Base-by-base conservation (phyloP, 1,140 invertebrate genomes). In the Zaprionus taronus region DNA sequence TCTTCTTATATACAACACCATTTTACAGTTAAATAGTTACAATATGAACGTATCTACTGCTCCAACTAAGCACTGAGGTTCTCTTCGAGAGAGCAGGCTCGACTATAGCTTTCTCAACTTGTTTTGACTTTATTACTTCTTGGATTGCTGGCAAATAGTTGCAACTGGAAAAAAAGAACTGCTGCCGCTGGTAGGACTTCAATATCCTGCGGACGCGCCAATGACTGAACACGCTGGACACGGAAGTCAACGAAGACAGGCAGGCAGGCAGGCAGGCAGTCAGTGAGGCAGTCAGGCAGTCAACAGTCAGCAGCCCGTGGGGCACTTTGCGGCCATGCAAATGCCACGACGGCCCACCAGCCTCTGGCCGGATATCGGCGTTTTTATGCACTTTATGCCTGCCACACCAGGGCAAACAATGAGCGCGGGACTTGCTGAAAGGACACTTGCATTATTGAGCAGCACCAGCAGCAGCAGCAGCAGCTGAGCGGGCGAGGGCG, bases 321-420 rank as follows among this genome's bases (percentile, higher is more conserved):
- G 71, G 64, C 70, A 68, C 53, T 73, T 74, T 73, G 70, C 67
- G 71, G 75, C 64, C 64, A 73, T 67, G 70, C 71, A 77, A 77
- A 73, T 77, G 74, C 62, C 74, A 72, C 62, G 34, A 53, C 38
- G 55, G 38, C 22, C 22, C 24, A 26, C 12, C 47, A 38, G 72
- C 28, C 38, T 22, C 26, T 71, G 53, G 67, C 41, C 67, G 70
- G 71, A 77, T 68, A 77, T 77, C 75, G 75, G 58, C 75, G 75
- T 72, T 77, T 77, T 77, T 73, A 68, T 77, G 75, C 70, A 77
- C 64, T 72, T 75, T 77, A 71, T 61, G 58, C 66, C 38, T 49
- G 75, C 62, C 70, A 63, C 70, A 67, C 41, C n/a, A 26, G 38
- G 24, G 63, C 70, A 73, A 73, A 77, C 75, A 72, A 67, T 36